A percentile compares a stretch with the other conserved stretches of the same genome.
Conservation (phyloP, 2,797 vertebrate species). For the Sebastes elongatus region DNA sequence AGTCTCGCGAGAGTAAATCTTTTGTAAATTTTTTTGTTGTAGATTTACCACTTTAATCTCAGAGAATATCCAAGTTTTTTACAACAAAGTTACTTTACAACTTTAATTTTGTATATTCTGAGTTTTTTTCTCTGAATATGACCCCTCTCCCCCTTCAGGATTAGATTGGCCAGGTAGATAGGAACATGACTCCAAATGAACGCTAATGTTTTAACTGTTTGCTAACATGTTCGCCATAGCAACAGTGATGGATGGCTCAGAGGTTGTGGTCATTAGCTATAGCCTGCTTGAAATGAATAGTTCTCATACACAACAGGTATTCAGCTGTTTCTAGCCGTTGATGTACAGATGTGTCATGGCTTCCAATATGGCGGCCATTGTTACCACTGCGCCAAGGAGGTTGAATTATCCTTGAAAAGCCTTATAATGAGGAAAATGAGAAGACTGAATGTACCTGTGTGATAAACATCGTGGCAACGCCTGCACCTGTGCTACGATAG, state of each 20-base stretch:
- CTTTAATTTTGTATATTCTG: not conserved
- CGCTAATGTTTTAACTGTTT: not conserved
- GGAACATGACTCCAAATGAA: not conserved
- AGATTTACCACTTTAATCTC: not conserved
- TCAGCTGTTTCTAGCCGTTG: not conserved
- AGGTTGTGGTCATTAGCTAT: not conserved
- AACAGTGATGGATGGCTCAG: not conserved
- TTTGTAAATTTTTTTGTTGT: too few species aligned
- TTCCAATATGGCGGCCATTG: not conserved
- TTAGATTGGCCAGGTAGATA: not conserved
- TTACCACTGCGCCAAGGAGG: not conserved
- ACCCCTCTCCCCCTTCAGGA: not conserved
- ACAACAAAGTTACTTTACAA: not conserved
- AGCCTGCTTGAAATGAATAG: not conserved
- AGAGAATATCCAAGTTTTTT: too few species aligned
- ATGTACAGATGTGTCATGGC: not conserved
- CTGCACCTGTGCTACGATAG: conserved; percentile 71
- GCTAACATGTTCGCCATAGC: not conserved
- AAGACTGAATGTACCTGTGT: conserved; percentile 62
- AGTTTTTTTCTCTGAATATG: not conserved
- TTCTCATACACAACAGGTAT: not conserved
- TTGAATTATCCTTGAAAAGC: not conserved
- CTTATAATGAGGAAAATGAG: not conserved
- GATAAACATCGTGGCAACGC: conserved; percentile 71
- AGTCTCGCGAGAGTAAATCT: rapidly evolving